These are phyloP conservation scores for Petrocephalus microphthalmus DNA, from an alignment of 2,113 vertebrate genomes.

Conservation along the genomic window DNA sequence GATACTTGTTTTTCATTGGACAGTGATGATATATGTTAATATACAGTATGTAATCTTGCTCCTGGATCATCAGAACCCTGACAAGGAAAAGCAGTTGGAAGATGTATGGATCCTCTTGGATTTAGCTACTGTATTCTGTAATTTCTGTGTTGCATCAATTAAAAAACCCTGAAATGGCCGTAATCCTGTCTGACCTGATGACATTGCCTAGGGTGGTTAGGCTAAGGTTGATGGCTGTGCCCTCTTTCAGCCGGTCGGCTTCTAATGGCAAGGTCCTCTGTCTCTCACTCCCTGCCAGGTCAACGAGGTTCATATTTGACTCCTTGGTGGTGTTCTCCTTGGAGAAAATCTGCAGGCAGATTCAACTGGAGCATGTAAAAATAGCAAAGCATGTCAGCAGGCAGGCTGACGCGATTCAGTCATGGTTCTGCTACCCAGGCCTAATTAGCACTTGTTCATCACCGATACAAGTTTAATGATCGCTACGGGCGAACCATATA, in stretches of 20 bases:
- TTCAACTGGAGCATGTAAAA: neutral
- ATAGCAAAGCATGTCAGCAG: neutral
- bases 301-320: constrained; percentile 76
- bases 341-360: constrained; percentile 64
- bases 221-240: constrained; percentile 77
- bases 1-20: neutral
- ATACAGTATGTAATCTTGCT: neutral
- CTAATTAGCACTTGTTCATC: neutral
- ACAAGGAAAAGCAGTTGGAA: neutral
- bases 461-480: neutral
- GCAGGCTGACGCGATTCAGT: neutral
- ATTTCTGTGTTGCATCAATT: neutral
- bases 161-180: neutral
- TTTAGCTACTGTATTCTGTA: neutral
- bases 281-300: constrained; percentile 78
- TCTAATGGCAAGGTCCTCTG: constrained; percentile 74
- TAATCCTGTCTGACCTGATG: constrained; percentile 63
- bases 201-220: constrained; percentile 80
- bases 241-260: constrained; percentile 76
- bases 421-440: neutral
- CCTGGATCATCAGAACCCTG: neutral
- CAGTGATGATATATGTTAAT: neutral
- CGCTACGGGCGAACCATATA: too few relatives aligned
- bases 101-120: neutral
- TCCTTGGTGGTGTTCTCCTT: constrained; percentile 75